phyloP scores from a whole-genome alignment of 2,888 invertebrate species.

The Deroplatys truncata region DNA sequence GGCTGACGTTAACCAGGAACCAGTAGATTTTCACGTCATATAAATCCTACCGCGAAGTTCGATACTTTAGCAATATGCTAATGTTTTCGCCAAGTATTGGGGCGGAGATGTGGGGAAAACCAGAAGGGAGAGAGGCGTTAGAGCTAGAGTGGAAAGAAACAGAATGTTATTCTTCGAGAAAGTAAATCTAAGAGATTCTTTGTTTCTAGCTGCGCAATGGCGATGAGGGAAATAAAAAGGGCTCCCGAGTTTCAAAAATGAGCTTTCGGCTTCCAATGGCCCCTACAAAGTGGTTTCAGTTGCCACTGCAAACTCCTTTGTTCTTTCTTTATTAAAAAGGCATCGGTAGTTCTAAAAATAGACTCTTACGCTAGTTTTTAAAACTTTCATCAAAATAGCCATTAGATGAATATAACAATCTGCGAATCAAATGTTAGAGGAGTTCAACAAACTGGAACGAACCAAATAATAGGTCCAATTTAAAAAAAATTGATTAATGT shows the following conservation, averaged over 20 bases:
- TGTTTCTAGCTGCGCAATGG: background rate
- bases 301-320: background rate
- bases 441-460: no score
- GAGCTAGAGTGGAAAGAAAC: background rate
- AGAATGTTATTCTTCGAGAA: background rate
- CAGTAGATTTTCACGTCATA: conserved; percentile 29
- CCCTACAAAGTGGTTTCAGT: background rate
- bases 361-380: background rate
- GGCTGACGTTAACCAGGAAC: background rate
- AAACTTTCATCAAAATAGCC: no score
- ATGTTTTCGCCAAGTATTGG: conserved; percentile 15
- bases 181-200: background rate
- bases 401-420: no score
- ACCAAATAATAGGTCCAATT: no score
- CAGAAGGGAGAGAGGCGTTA: background rate
- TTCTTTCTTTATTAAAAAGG: background rate
- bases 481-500: no score
- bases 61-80: conserved; percentile 31
- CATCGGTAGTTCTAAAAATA: background rate
- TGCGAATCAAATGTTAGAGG: no score
- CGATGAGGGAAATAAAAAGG: no score
- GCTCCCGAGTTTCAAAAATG: background rate
- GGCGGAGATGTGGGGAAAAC: background rate
- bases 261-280: background rate
- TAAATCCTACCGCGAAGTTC: conserved; percentile 29